Percentiles rank a stretch among this genome's conserved stretches.
phyloP scores from a whole-genome alignment of 2,888 invertebrate species.

The Sycophila texana region DNA sequence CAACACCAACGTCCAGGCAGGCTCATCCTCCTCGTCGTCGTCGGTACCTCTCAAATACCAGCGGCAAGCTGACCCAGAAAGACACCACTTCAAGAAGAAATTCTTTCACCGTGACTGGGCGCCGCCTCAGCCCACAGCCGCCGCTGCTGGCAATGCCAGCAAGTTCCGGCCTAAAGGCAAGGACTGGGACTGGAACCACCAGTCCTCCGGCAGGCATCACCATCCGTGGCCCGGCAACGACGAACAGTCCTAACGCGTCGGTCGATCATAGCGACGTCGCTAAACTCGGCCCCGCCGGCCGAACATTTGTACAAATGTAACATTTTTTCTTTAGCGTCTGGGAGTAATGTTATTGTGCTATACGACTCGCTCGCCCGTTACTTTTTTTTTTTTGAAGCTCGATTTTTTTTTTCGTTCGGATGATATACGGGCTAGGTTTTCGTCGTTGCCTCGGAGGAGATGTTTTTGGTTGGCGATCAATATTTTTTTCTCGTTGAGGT shows the following conservation, averaged over 20 bases:
- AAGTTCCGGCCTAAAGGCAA: constrained; percentile 85
- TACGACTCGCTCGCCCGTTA: constrained; percentile 42
- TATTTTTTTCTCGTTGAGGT: constrained; percentile 35
- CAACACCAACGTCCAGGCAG: constrained; percentile 72
- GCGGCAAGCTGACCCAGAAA: constrained; percentile 76
- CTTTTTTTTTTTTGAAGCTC: constrained; percentile 7
- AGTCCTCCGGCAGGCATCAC: constrained; percentile 66
- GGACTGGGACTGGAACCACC: constrained; percentile 82
- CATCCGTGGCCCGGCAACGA: constrained; percentile 69
- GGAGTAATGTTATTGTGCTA: constrained; percentile 15
- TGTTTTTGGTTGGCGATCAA: constrained; percentile 33
- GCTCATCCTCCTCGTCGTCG: constrained; percentile 51
- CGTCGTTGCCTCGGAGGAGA: constrained; percentile 18
- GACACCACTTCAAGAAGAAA: constrained; percentile 89
- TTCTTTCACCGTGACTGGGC: constrained; percentile 83
- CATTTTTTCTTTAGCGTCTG: constrained; percentile 30
- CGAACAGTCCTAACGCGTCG: constrained; percentile 69
- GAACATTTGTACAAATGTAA: constrained; percentile 45
- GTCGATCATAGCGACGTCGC: constrained; percentile 34
- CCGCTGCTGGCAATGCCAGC: constrained; percentile 72
- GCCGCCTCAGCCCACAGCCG: constrained; percentile 37
- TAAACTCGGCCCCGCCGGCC: neutral
- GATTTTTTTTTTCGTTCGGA: constrained; percentile 33
- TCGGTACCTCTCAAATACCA: constrained; percentile 66
- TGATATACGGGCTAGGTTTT: constrained; percentile 13